phyloP scores from a whole-genome alignment of 1,140 invertebrate species.

The Drosophila tropicalis region DNA sequence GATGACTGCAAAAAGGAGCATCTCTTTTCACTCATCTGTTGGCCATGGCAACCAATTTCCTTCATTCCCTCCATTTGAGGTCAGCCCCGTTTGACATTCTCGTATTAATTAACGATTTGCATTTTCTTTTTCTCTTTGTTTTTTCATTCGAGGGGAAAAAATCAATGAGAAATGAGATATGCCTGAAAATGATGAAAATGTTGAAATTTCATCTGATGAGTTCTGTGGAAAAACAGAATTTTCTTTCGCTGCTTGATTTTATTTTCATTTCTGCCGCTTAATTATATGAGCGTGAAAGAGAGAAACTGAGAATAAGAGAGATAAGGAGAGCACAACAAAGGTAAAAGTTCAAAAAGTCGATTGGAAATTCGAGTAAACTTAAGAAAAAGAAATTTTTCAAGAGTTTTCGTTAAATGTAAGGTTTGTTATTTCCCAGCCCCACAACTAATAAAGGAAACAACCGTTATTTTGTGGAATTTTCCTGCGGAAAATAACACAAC shows the following conservation, averaged over 20 bases:
- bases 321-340: neutral
- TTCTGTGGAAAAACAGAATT: conserved; percentile 3
- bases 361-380: neutral
- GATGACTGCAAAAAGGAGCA: neutral
- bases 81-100: conserved; percentile 9
- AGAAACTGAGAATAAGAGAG: neutral
- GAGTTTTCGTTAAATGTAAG: neutral
- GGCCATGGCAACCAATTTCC: conserved; percentile 3
- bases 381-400: neutral
- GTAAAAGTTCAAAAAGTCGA: conserved; percentile 1
- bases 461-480: neutral
- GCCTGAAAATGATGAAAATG: neutral
- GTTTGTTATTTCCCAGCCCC: neutral
- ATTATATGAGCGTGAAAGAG: neutral
- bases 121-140: neutral
- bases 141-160: neutral
- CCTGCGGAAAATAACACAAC: neutral
- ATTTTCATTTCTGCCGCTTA: neutral
- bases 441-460: neutral
- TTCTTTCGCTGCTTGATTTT: neutral
- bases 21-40: neutral
- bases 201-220: neutral
- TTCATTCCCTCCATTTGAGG: neutral
- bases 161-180: neutral
- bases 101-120: conserved; percentile 7